Evolutionary conservation across 1,140 invertebrate genomes (phyloP).

Genomic region (Bursaphelenchus mucronatus): DNA sequence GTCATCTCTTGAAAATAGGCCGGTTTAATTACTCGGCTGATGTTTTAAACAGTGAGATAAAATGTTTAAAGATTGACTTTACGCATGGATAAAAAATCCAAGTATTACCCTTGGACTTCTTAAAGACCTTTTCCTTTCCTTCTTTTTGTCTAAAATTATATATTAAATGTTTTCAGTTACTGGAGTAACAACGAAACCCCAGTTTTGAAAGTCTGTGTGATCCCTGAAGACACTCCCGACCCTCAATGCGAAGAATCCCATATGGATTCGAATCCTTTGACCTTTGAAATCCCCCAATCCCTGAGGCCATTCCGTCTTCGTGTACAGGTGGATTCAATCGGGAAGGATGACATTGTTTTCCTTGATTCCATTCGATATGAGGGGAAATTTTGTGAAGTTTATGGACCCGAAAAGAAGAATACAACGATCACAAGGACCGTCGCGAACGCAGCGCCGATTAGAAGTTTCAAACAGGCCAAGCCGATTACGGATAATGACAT

Average conservation of each 20-base stretch:
- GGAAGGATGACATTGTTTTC: slow-evolving; percentile 44
- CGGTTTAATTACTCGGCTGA: too few species aligned
- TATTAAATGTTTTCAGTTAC: slow-evolving; percentile 28
- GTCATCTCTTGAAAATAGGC: too few species aligned
- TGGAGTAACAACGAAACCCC: slow-evolving; percentile 47
- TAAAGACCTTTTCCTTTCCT: too few species aligned
- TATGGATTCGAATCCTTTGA: slow-evolving; percentile 41
- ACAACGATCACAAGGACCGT: not conserved
- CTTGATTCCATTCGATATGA: slow-evolving; percentile 45
- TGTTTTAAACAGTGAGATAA: too few species aligned
- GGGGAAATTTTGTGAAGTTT: slow-evolving; percentile 40
- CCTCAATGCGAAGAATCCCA: slow-evolving; percentile 46
- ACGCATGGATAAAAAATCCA: too few species aligned
- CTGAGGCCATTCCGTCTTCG: slow-evolving; percentile 41
- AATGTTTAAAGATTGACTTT: too few species aligned
- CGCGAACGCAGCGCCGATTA: not conserved
- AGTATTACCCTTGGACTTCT: too few species aligned
- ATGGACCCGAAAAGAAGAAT: slow-evolving; percentile 3
- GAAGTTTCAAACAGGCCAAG: not conserved
- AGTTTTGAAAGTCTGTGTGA: slow-evolving; percentile 39
- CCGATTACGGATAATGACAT: not conserved
- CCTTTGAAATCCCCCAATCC: slow-evolving; percentile 44
- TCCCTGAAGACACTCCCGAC: slow-evolving; percentile 23
- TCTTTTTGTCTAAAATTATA: too few species aligned
- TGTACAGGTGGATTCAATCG: slow-evolving; percentile 40